phyloP scores from a whole-genome alignment of 37 sponge, comb jelly and placozoan genomes.

The Aplysina aerophoba region DNA sequence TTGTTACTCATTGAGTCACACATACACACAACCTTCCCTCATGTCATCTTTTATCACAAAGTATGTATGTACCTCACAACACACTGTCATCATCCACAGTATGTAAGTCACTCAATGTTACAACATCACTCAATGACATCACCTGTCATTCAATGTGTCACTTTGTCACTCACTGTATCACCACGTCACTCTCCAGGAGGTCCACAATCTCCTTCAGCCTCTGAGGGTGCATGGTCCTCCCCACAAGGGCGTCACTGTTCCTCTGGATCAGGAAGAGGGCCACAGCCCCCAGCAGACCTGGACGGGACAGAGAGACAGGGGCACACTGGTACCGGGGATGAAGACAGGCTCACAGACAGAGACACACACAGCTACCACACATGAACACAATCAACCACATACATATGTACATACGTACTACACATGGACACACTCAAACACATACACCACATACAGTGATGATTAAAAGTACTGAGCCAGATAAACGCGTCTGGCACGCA shows the following conservation, averaged over 20 bases:
- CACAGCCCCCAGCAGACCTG: slow-evolving; percentile 89
- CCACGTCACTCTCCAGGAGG: slow-evolving; percentile 78
- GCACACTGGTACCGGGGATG: no score
- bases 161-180: slow-evolving; percentile 54
- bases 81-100: background rate
- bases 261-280: slow-evolving; percentile 95
- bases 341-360: no score
- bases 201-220: slow-evolving; percentile 71
- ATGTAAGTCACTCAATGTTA: no score
- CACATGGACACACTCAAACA: no score
- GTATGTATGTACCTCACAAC: background rate
- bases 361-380: no score
- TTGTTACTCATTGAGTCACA: background rate
- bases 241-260: slow-evolving; percentile 95
- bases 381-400: no score
- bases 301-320: background rate
- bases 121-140: no score
- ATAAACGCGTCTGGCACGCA: no score
- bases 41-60: background rate
- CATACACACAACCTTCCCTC: background rate
- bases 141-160: background rate
- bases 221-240: slow-evolving; percentile 83
- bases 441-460: no score
- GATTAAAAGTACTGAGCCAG: no score
- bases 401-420: no score